Conservation (phyloP, 2,797 vertebrate species). For the Darevskia nairensis region DNA sequence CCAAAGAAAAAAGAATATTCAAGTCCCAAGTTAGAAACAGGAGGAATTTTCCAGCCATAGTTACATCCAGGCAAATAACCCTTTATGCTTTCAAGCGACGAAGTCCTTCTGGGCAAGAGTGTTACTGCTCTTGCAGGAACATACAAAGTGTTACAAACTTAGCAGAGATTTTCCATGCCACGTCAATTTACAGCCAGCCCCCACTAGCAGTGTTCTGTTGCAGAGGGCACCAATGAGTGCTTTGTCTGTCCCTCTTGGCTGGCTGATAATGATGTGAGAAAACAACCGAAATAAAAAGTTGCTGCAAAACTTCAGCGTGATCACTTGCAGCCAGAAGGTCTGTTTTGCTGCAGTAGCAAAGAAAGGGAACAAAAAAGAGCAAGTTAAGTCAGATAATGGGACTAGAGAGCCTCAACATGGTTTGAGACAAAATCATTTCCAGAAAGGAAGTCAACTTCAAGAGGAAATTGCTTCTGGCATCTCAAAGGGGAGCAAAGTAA, state of each 20-base stretch:
- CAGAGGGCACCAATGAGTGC: conserved; percentile 78
- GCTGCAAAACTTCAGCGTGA: conserved; percentile 62
- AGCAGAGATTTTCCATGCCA: conserved; percentile 85
- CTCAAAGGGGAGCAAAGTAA: conserved; percentile 73
- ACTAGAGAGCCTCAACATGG: conserved; percentile 68
- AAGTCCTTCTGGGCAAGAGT: conserved; percentile 43
- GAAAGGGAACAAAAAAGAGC: conserved; percentile 35
- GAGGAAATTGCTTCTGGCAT: conserved; percentile 79
- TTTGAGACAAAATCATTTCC: conserved; percentile 80
- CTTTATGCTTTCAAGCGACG: conserved; percentile 53
- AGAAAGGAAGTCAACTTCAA: conserved; percentile 80
- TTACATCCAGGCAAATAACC: conserved; percentile 41
- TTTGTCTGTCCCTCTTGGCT: conserved; percentile 80
- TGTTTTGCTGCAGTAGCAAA: conserved; percentile 52
- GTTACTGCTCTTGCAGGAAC: conserved; percentile 64
- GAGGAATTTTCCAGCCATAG: conserved; percentile 74
- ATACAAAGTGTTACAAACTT: conserved; percentile 70
- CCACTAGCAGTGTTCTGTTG: conserved; percentile 75
- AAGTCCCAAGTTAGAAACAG: conserved; percentile 43
- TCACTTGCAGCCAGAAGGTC: conserved; percentile 71
- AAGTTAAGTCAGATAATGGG: conserved; percentile 66
- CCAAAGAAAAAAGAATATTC: conserved; percentile 51
- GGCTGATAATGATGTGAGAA: conserved; percentile 59
- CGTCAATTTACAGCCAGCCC: conserved; percentile 84
- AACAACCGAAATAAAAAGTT: conserved; percentile 75